Evolutionary conservation across 2,113 vertebrate species (phyloP).

Genomic region (Psittacara wagleri): DNA sequence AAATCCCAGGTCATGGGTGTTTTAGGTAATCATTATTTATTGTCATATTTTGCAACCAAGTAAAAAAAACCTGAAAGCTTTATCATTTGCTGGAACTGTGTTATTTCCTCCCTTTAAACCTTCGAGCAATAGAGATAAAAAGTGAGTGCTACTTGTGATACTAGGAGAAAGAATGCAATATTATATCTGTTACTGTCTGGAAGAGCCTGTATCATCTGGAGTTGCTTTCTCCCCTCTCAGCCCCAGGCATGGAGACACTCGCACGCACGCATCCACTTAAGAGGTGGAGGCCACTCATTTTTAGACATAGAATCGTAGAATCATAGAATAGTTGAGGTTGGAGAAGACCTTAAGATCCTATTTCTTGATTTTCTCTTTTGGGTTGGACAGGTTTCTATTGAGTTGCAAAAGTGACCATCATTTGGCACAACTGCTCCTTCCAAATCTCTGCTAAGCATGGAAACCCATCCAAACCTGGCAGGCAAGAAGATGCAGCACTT

Average conservation of each 20-base stretch:
- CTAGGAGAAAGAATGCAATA: slow-evolving; percentile 44
- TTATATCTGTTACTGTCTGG: slow-evolving; percentile 18
- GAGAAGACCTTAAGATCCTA: rapidly evolving
- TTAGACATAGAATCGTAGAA: not conserved
- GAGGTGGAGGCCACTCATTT: not conserved
- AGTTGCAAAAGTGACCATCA: not conserved
- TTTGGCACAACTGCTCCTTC: not conserved
- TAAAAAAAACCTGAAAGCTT: not conserved
- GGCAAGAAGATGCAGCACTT: not conserved
- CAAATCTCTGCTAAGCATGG: not conserved
- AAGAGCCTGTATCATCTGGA: not conserved
- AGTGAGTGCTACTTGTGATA: slow-evolving; percentile 69
- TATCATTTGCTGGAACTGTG: slow-evolving; percentile 64
- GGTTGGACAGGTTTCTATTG: not conserved
- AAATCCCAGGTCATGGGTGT: not conserved
- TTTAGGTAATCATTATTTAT: slow-evolving; percentile 51
- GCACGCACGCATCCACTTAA: not conserved
- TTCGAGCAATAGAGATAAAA: slow-evolving; percentile 73
- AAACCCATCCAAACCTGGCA: not conserved
- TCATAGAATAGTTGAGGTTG: not conserved
- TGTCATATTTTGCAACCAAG: not conserved
- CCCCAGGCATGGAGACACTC: not conserved
- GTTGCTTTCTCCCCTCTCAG: not conserved
- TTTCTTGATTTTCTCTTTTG: not conserved
- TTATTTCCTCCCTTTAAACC: slow-evolving; percentile 77